Evolutionary conservation across 2,888 invertebrate genomes (phyloP).

Genomic region (Maniola hyperantus): DNA sequence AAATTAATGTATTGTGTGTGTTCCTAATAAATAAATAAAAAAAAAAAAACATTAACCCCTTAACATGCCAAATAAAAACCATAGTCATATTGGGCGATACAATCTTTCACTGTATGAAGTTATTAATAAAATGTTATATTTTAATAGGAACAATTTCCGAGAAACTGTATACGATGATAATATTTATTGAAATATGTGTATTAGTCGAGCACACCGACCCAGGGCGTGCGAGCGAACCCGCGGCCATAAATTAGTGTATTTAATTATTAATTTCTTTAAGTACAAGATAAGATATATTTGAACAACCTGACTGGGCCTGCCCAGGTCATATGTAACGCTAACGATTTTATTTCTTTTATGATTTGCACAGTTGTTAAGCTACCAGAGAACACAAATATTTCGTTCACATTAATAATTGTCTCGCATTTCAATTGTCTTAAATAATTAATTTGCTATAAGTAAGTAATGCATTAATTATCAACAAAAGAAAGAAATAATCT

Average conservation of each 20-base stretch:
- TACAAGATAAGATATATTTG: constrained; percentile 76
- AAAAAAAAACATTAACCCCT: too few species aligned
- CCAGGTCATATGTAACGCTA: constrained; percentile 75
- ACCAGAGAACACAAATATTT: constrained; percentile 14
- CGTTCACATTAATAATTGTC: not conserved
- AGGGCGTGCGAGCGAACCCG: constrained; percentile 46
- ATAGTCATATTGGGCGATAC: constrained; percentile 25
- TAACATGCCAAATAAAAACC: constrained; percentile 15
- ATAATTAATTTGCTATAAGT: too few species aligned
- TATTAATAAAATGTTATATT: constrained; percentile 41
- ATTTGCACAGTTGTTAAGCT: constrained; percentile 55
- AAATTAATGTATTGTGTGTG: too few species aligned
- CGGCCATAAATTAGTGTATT: constrained; percentile 74
- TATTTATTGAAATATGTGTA: constrained; percentile 70
- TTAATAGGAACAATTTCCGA: constrained; percentile 46
- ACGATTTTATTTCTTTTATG: constrained; percentile 77
- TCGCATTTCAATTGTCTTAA: too few species aligned
- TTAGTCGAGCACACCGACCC: constrained; percentile 49
- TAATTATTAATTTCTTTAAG: constrained; percentile 79
- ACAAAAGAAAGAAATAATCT: too few species aligned
- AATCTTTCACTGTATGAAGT: constrained; percentile 35
- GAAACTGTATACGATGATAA: constrained; percentile 62
- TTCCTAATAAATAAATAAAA: too few species aligned
- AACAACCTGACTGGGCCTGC: constrained; percentile 70
- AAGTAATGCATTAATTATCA: too few species aligned